Evolutionary conservation across 2,113 vertebrate genomes (phyloP), one percentile per base, ranked within the genome.

Genomic region (Psittacus erithacus): DNA sequence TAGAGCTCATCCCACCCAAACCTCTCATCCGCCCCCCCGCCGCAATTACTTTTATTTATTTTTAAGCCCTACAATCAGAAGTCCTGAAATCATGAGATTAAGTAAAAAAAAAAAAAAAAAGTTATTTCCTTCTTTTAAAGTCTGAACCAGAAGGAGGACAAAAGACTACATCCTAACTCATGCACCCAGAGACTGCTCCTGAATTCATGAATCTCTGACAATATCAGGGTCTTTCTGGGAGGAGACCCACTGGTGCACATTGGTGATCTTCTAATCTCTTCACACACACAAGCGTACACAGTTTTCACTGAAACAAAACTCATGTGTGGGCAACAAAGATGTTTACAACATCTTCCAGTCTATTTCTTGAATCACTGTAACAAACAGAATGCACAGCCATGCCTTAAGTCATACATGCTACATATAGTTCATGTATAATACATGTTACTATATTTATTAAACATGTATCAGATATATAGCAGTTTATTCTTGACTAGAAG

Each of bases 21-120:
- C 7, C 19, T 7, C 39, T 1, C 4, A 11, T 2, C 7, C 47
- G 2, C 47, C 3, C 6, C 9, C 6, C 3, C 10, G 7, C 13
- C 10, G 8, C 16, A 77, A 65, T 65, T 83, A 29, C 65, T 78
- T 82, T 87, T 2, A 41, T 65, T 65, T 94, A 7, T 60, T 81
- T 94, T 84, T 39, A 46, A 57, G 17, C 10, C 43, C 62, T 57
- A 35, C 6, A 77, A 29, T 11, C 8, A 41, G 39, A 85, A 82
- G 17, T 70, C 7, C 17, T 28, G 17, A 82, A 87, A 90, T 5
- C 11, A 23, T 17, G 17, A 82, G 10, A 59, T 31, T 38, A 33
- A 46, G 11, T n/a, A n/a, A 25, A 71, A 85, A 20, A 57, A 16
- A 27, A 27, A 13, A 24, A 15, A 29, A 17, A 53, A 17, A 29